Evolutionary conservation across 2,888 invertebrate species (phyloP), one percentile per base, ranked within the genome.

Genomic region (Drosophila conformis): DNA sequence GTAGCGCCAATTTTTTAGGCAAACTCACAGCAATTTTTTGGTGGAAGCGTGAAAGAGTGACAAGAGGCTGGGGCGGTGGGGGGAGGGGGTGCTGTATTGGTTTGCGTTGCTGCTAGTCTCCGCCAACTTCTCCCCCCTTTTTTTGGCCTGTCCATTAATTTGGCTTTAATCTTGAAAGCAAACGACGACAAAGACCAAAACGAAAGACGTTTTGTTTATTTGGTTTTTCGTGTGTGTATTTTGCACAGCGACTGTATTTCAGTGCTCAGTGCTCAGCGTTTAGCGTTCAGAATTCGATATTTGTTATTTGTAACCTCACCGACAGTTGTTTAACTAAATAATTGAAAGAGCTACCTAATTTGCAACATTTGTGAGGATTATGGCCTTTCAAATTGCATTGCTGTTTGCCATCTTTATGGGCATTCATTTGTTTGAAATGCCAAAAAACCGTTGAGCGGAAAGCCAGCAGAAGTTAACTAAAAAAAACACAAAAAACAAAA

Each of bases 1-100:
- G 84, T 83, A 84, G 84, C 81, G 78, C 66, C 78, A 87, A 85
- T 86, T 88, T 85, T 88, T 83, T 82, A 86, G 83, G 71, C 86
- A 88, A 88, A 86, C 78, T 80, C 27, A 49, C 48, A 56, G 48
- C 21, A 53, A 15, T 15, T 29, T 56, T 29, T 42, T 56, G 31
- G 40, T 7, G 36, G 33, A 33, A 35, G 40, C 31, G 13, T 54
- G 18, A 36, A 33, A 38, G 15, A 27, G 11, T 21, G 56, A 21
- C 25, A 15, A 21, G 64, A 10, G 38, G 11, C 6, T 33, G 5
- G 38, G 59, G 0, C 1, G 6, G n/a, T n/a, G 13, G 35, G n/a
- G 4, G 15, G 6, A 6, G 25, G 5, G 27, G 27, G 5, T 10
- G 33, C 33, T 10, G 10, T 11, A 33, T 33, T 33, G n/a, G 7